Base-by-base conservation (phyloP, 1,140 invertebrate species). In the Magallana gigas region DNA sequence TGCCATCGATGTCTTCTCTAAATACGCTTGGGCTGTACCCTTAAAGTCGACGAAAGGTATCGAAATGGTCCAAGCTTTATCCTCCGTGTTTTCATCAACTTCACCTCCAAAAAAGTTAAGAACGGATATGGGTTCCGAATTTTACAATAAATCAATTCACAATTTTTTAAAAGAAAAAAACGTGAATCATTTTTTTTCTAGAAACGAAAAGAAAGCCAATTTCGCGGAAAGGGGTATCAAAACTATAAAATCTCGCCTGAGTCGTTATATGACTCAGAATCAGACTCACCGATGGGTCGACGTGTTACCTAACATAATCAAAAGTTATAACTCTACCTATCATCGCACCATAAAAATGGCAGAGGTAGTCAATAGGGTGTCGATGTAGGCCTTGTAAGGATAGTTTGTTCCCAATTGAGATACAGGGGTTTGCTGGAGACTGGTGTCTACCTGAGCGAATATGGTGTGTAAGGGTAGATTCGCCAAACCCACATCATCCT, bases 301-400 rank as follows among this genome's bases (percentile, higher is more conserved):
- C 36, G 86, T 68, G 8, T 71, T 87, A 57, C 29, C 57, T 59
- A 57, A 87, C 8, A 71, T 87, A 14, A 76, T 60, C 6, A n/a
- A 83, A 18, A 87, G 82, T 87, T 83, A 83, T 57, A 87, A 87
- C 57, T 8, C 83, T 23, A 87, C 86, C 8, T 76, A 80, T 18
- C 81, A 83, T 83, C 29, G 58, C 11, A 58, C 59, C 8, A 59
- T 87, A 56, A 81, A 82, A 76, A 57, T 60, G 16, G 57, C 86
- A n/a, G n/a, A n/a, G n/a, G n/a, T n/a, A n/a, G n/a, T n/a, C n/a
- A n/a, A n/a, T 14, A 60, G 59, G 1, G 59, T 14, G n/a, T 60
- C 59, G 11, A 60, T 11, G 59, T 60, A 60, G n/a, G 59, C 59
- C n/a, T 60, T 60, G 59, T 60, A 60, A 16, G 59, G 59, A 8